Evolutionary conservation across 2,113 vertebrate genomes (phyloP), one percentile per base, ranked within the genome.

Genomic region (Procavia capensis): DNA sequence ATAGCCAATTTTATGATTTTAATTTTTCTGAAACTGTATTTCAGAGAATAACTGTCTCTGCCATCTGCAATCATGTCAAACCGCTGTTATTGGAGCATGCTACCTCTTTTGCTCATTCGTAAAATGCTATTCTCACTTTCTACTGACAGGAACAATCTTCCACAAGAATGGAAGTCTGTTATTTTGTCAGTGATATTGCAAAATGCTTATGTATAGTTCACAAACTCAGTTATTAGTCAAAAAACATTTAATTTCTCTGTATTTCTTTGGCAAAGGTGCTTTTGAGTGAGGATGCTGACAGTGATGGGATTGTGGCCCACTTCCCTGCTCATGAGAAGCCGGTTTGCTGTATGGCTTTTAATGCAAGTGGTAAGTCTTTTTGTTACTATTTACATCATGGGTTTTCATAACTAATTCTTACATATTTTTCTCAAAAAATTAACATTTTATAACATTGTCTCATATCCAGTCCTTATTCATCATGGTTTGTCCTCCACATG

Each of bases 291-390:
- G 99, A 99, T 95, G 99, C 99, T 0, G 99, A 99, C 50, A 99
- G 99, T 0, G 99, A 99, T 36, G 99, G 99, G 74, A 98, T 99
- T n/a, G 99, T 99, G 98, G 99, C 99, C 92, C 99, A 99, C 98
- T 99, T 99, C 98, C 99, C 99, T 94, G 99, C 99, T 14, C 99
- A 99, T 24, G 99, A 99, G 98, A 99, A 99, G 96, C 99, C 99
- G 45, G 99, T 99, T 95, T 99, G 99, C 98, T 99, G 99, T 98
- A 99, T 99, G 99, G 99, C 99, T 95, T 99, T 99, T 93, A 99
- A 99, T 97, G 99, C 99, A 13, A 99, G 99, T 75, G 99, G 99
- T 99, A 98, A 99, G 99, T 97, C 36, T 1, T 45, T 54, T 39
- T 25, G 41, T 57, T 45, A 19, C 20, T 31, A 54, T 85, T 89